These are phyloP conservation scores for Bolinopsis microptera DNA, from an alignment of 37 sponge, comb jelly and placozoan species.

Conservation along the genomic window DNA sequence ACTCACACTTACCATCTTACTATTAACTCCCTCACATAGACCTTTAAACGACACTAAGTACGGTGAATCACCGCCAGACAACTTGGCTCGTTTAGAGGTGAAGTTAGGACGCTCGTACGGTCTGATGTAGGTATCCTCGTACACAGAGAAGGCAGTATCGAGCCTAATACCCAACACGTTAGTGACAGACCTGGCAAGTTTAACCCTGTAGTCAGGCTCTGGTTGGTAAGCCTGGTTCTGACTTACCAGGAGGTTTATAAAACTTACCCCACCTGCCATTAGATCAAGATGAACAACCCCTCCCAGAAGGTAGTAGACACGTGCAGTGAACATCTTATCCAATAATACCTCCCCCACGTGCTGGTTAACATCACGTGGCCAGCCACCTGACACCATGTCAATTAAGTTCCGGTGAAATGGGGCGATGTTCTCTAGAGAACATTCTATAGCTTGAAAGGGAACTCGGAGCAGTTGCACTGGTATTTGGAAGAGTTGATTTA, in stretches of 20 bases:
- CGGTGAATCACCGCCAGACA: not conserved
- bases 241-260: not conserved
- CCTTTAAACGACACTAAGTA: conserved; percentile 14
- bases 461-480: conserved; percentile 41
- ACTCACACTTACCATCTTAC: not conserved
- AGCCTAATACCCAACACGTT: conserved; percentile 15
- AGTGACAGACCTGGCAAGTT: not conserved
- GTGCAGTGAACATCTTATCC: conserved; percentile 11
- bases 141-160: conserved; percentile 7
- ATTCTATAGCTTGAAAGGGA: conserved; percentile 41
- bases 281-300: conserved; percentile 31
- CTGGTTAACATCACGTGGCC: not conserved
- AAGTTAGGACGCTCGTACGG: not conserved
- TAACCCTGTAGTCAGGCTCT: conserved; percentile 21
- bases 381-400: conserved; percentile 26
- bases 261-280: not conserved
- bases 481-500: conserved; percentile 69
- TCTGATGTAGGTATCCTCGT: not conserved
- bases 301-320: not conserved
- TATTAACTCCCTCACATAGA: not conserved
- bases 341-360: not conserved
- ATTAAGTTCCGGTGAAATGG: not conserved
- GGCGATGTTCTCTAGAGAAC: conserved; percentile 19
- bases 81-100: not conserved
- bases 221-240: not conserved